phyloP scores from a whole-genome alignment of 2,113 vertebrate species.

The Colius striatus region DNA sequence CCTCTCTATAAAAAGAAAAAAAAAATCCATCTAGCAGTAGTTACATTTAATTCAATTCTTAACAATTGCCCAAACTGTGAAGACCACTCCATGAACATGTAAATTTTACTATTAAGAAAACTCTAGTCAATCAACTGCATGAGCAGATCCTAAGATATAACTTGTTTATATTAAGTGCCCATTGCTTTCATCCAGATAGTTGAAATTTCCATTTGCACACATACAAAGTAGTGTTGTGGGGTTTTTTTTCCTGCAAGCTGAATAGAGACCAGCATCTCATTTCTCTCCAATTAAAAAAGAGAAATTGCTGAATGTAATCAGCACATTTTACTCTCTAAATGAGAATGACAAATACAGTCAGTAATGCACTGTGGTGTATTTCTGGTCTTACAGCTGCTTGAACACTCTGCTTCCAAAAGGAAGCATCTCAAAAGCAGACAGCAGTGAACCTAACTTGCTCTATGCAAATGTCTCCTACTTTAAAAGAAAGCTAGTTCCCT shows the following conservation, averaged over 20 bases:
- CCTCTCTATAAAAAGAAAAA: not conserved
- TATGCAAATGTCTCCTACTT: not conserved
- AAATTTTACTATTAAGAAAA: not conserved
- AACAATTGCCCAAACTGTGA: not conserved
- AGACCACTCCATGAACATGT: not conserved
- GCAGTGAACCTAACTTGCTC: not conserved
- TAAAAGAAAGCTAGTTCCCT: conserved; percentile 1
- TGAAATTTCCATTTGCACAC: not conserved
- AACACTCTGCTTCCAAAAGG: not conserved
- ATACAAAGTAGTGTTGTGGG: not conserved
- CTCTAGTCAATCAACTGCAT: not conserved
- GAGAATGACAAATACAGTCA: not conserved
- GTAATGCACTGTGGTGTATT: not conserved
- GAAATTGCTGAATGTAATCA: not conserved
- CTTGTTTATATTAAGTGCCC: not conserved
- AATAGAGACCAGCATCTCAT: not conserved
- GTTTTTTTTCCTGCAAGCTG: not conserved
- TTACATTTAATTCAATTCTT: not conserved
- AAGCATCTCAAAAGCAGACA: not conserved
- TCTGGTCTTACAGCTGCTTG: conserved; percentile 18
- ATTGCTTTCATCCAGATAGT: not conserved
- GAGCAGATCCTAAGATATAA: not conserved
- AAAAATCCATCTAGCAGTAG: not conserved
- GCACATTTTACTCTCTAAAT: not conserved
- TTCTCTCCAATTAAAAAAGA: conserved; percentile 24